phyloP scores from a whole-genome alignment of 2,797 vertebrate genomes.

The Glyptemys insculpta region DNA sequence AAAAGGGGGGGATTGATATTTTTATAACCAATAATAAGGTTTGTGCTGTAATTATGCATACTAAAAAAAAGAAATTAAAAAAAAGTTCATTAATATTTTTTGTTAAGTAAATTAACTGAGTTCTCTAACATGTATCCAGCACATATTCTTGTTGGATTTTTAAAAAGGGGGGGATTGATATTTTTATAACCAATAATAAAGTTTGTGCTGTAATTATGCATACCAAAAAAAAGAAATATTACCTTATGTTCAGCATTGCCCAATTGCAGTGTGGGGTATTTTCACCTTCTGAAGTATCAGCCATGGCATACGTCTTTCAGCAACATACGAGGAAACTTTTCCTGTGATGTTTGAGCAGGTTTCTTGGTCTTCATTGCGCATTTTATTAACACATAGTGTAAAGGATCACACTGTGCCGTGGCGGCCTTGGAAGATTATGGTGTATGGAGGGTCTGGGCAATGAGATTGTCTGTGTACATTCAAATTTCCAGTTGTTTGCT shows the following conservation, averaged over 20 bases:
- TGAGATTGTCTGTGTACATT: background rate
- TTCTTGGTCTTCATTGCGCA: slow-evolving; percentile 2
- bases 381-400: slow-evolving; percentile 22
- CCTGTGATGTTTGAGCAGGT: background rate
- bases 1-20: background rate
- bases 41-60: background rate
- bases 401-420: background rate
- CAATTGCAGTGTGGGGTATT: background rate
- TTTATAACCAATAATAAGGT: background rate
- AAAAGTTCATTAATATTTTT: background rate
- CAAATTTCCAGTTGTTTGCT: background rate
- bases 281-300: background rate
- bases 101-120: background rate
- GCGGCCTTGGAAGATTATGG: background rate
- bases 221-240: background rate
- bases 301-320: background rate
- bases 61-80: too few relatives aligned
- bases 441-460: background rate
- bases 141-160: background rate
- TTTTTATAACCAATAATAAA: background rate
- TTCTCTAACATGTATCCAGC: background rate
- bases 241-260: background rate
- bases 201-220: background rate
- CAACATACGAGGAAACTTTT: slow-evolving; percentile 2
- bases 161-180: background rate